Evolutionary conservation across 2,113 vertebrate species (phyloP), one percentile per base, ranked within the genome.

Genomic region (Platichthys flesus): DNA sequence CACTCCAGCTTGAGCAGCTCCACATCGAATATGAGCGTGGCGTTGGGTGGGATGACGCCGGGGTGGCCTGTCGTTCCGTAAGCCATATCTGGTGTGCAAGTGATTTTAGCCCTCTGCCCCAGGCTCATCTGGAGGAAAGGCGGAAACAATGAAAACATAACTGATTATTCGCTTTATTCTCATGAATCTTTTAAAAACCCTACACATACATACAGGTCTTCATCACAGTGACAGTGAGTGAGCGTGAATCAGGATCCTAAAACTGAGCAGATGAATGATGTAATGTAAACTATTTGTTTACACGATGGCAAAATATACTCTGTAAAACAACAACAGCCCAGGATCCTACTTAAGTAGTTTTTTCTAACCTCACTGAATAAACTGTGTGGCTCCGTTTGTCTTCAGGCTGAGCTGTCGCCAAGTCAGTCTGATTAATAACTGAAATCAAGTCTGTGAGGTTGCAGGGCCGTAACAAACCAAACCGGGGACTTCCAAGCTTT

Each of bases 1-100:
- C 63, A 99, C 93, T 99, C 98, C 89, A 99, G 93, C 92, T 97
- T 96, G 83, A 99, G 95, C 75, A 99, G 96, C 86, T 99, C 98
- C 94, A 99, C 98, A 0, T 99, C 98, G 14, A 99, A 99, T 93
- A 99, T 94, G 80, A 99, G 97, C 0, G 98, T 98, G 84, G 98
- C 98, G 9, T 99, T 98, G 54, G 97, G 95, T 37, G 98, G 98
- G 93, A 99, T 99, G 92, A 99, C 98, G 58, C 98, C 98, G 0
- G 98, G 98, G 90, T 99, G 98, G 76, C 98, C 98, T 0, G 96
- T 98, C 68, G 94, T 86, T 91, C 98, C 98, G 0, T 99, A 99
- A 2, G 98, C 98, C 96, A 99, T 95, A 64, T 99, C 98, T 18
- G 98, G 97, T 83, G 97, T 96, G 92, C 97, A 99, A 92, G 97